phyloP scores from a whole-genome alignment of 2,888 invertebrate species.

The Choreutis nemorana region DNA sequence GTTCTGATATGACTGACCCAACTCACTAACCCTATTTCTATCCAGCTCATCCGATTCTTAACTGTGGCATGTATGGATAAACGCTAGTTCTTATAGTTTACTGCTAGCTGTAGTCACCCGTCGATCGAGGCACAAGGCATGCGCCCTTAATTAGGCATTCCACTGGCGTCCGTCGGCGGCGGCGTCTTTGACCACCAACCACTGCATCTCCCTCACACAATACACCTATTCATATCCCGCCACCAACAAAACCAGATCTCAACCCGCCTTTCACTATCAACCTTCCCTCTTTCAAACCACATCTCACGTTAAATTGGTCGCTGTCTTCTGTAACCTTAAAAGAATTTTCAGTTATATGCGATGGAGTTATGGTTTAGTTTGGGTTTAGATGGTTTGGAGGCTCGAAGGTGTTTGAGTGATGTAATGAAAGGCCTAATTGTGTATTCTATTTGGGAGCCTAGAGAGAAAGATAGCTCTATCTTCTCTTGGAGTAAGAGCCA shows the following conservation, averaged over 20 bases:
- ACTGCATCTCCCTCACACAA: conserved; percentile 50
- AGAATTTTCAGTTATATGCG: conserved; percentile 15
- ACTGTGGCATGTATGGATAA: no score
- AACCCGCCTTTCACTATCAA: conserved; percentile 46
- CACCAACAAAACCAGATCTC: conserved; percentile 21
- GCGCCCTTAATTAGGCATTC: conserved; percentile 66
- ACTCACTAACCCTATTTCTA: no score
- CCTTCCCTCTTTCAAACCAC: conserved; percentile 23
- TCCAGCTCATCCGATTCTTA: no score
- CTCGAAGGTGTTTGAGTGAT: conserved; percentile 60
- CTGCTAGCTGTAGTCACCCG: no score
- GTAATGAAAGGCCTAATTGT: conserved; percentile 64
- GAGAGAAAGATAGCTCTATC: conserved; percentile 37
- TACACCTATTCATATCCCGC: conserved; percentile 48
- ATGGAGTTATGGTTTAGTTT: no score
- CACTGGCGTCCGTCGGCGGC: conserved; percentile 56
- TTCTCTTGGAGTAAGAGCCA: no score
- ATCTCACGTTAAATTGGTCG: conserved; percentile 24
- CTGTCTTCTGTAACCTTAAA: conserved; percentile 21
- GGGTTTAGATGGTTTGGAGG: conserved; percentile 2
- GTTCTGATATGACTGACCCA: no score
- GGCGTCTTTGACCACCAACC: conserved; percentile 48
- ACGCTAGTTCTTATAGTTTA: no score
- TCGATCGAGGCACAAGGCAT: no score
- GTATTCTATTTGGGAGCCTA: conserved; percentile 49